Evolutionary conservation across 2,797 vertebrate species (phyloP), one percentile per base, ranked within the genome.

Genomic region (Hydrocynus forskahlii): DNA sequence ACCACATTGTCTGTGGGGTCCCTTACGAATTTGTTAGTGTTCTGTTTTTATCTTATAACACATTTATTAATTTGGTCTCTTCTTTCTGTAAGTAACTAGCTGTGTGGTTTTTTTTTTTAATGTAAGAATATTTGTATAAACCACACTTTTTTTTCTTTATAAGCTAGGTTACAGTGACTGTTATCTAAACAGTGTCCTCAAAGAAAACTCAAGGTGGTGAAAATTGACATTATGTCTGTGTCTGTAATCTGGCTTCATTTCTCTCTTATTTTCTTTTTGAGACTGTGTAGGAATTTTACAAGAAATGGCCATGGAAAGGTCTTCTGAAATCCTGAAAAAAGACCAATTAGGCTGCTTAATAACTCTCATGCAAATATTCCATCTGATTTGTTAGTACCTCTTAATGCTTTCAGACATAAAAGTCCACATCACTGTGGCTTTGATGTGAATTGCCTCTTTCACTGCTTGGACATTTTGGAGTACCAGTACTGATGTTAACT

Each of bases 401-500:
- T 52, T 64, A 52, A 48, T 77, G n/a, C 48, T 38, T 59, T 40
- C 54, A n/a, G 23, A 54, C 29, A n/a, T 59, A 70, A 63, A 76
- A 64, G 14, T 69, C 75, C 57, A 64, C 69, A 38, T 60, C 50
- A 57, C 45, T 60, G 25, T 35, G 74, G 64, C 66, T 83, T 79
- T 79, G 79, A 63, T 55, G 74, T 75, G 48, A 79, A 83, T 25
- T 70, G 64, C 72, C 48, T 69, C 55, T 63, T 79, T 43, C 35
- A 83, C 75, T 68, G 67, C 52, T 68, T 74, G 43, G 59, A 78
- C 68, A 82, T 67, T 63, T 45, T 78, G 68, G 78, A 81, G 70
- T 75, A 76, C 29, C 79, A 77, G 71, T 79, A 71, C 78, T 79
- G 40, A 70, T 63, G 72, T 81, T 76, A 75, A 81, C 63, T 81